A percentile compares a stretch with the other conserved stretches of the same genome.
Evolutionary conservation across 2,888 invertebrate genomes (phyloP).

Genomic region (Caenorhabditis auriculariae): DNA sequence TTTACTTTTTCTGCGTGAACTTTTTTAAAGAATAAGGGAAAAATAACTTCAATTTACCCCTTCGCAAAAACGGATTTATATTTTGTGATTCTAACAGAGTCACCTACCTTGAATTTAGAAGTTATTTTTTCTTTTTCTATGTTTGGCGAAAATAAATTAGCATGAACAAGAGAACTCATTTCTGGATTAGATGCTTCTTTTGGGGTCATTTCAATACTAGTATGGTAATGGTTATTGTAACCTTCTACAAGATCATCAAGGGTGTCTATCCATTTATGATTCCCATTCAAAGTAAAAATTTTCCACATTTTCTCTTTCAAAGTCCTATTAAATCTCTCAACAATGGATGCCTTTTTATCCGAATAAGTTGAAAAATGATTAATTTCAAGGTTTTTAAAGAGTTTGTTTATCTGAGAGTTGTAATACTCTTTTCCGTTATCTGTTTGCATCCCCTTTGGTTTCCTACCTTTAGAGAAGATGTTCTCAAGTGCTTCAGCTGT

Average conservation of each 20-base stretch:
- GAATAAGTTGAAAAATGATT: too few relatives aligned
- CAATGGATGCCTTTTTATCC: too few relatives aligned
- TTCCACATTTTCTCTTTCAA: too few relatives aligned
- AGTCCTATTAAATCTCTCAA: too few relatives aligned
- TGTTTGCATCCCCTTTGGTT: too few relatives aligned
- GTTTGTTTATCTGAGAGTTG: neutral
- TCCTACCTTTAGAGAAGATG: too few relatives aligned
- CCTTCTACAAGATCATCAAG: neutral
- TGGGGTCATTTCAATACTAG: neutral
- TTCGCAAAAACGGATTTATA: slow-evolving; percentile 4
- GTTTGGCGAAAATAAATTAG: neutral
- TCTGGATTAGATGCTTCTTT: neutral
- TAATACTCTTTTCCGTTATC: slow-evolving; percentile 2
- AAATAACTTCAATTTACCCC: too few relatives aligned
- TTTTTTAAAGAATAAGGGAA: too few relatives aligned
- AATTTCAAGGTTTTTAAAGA: neutral
- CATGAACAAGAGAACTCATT: neutral
- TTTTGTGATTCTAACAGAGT: slow-evolving; percentile 2
- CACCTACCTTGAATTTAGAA: slow-evolving; percentile 2
- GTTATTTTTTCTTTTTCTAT: neutral
- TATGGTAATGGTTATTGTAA: neutral
- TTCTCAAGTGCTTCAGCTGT: too few relatives aligned
- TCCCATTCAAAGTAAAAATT: neutral
- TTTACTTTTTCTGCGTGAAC: too few relatives aligned
- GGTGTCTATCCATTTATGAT: slow-evolving; percentile 1